phyloP scores from a whole-genome alignment of 2,113 vertebrate genomes.

The Ictidomys tridecemlineatus region DNA sequence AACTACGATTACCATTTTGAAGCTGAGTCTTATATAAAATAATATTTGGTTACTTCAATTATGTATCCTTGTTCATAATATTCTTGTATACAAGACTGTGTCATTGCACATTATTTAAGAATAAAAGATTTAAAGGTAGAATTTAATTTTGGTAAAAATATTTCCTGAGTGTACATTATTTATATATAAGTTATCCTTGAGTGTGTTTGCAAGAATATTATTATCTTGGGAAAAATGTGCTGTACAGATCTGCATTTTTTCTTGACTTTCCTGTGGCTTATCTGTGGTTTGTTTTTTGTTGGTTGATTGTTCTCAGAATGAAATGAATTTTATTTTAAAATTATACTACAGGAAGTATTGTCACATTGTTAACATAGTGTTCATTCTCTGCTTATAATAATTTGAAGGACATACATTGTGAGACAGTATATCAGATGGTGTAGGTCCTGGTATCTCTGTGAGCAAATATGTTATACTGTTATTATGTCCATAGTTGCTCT shows the following conservation, averaged over 20 bases:
- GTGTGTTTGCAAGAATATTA: neutral
- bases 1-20: neutral
- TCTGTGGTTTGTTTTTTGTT: constrained; percentile 8
- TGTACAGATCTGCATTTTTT: neutral
- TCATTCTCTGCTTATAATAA: constrained; percentile 22
- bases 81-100: neutral
- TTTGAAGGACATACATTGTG: constrained; percentile 26
- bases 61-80: neutral
- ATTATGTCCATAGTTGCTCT: neutral
- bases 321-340: constrained; percentile 58
- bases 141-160: constrained; percentile 35
- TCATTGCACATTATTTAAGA: neutral
- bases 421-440: neutral
- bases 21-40: neutral
- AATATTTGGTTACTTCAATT: neutral
- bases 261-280: neutral
- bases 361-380: constrained; percentile 6
- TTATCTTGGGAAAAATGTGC: neutral
- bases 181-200: neutral
- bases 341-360: neutral
- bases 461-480: neutral
- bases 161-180: neutral
- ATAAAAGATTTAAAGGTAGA: neutral
- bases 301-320: constrained; percentile 41
- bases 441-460: neutral